These are phyloP conservation scores for Amitus sp. DNA, from an alignment of 2,888 invertebrate species.

Conservation along the genomic window DNA sequence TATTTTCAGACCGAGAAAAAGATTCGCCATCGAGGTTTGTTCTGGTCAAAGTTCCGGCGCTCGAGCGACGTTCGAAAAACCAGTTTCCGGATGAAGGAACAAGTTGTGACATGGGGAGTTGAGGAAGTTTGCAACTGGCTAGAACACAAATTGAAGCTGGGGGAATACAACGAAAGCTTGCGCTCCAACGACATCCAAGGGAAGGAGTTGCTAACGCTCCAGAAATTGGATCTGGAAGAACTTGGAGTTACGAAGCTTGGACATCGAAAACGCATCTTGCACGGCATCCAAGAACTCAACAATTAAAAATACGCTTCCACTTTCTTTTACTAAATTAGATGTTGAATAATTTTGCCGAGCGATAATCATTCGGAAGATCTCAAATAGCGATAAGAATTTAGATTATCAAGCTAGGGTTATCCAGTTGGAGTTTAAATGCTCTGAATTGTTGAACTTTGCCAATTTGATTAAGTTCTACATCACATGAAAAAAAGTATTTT, in stretches of 20 bases:
- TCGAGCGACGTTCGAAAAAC: slow-evolving; percentile 49
- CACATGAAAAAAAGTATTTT: no score
- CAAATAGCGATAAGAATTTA: not conserved
- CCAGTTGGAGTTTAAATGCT: slow-evolving; percentile 1
- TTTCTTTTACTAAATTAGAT: no score
- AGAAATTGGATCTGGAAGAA: slow-evolving; percentile 87
- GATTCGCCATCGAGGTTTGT: slow-evolving; percentile 70
- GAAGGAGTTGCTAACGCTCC: slow-evolving; percentile 85
- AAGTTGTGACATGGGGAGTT: slow-evolving; percentile 77
- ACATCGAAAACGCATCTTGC: slow-evolving; percentile 93
- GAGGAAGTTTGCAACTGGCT: slow-evolving; percentile 93
- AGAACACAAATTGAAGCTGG: slow-evolving; percentile 81
- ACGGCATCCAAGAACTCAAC: slow-evolving; percentile 86
- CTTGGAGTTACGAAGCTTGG: slow-evolving; percentile 95
- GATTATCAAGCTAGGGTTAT: not conserved
- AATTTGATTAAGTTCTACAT: slow-evolving; percentile 8
- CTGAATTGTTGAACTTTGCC: slow-evolving; percentile 18
- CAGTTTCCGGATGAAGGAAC: slow-evolving; percentile 55
- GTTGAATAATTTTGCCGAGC: no score
- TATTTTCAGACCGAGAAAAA: slow-evolving; percentile 57
- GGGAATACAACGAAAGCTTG: slow-evolving; percentile 92
- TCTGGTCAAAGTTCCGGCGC: slow-evolving; percentile 75
- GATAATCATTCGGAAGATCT: not conserved
- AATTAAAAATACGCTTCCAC: slow-evolving; percentile 43
- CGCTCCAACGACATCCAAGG: slow-evolving; percentile 92